Evolutionary conservation across 37 sponge, comb jelly and placozoan species (phyloP), one percentile per base, ranked within the genome.

Genomic region (Aplysina aerophoba): DNA sequence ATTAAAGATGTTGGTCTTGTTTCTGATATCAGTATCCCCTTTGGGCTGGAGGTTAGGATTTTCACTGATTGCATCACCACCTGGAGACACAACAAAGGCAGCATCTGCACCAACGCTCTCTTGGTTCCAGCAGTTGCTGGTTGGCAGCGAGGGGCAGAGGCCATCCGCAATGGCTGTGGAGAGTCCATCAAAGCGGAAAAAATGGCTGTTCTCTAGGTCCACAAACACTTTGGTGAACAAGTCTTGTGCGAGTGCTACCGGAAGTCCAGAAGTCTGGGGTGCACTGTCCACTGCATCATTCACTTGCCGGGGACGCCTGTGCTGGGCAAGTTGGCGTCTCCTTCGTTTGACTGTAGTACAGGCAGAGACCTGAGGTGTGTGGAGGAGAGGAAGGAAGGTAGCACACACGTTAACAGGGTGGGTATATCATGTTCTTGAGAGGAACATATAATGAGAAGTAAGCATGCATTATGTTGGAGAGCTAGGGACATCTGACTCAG

Each of bases 121-220:
- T 50, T 75, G 78, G 78, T 75, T 75, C 78, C 78, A 75, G 78
- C 78, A 75, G 78, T 41, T 41, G 53, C 25, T 25, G 22, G 44
- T 24, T 36, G 78, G 78, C 21, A 75, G 78, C 12, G 2, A 0
- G 54, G 6, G 1, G 53, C 78, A 75, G 44, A 36, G 24, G 21
- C 4, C 54, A 6, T 41, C 53, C 4, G 78, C 78, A 40, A 50
- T 25, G 24, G 22, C 0, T 25, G 19, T 1, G 24, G 78, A 75
- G 25, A 75, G 50, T 5, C 53, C 78, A 4, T 75, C 78, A 17
- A 75, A 41, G 20, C 24, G 33, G 1, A 24, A 5, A 24, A 53
- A 75, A 41, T 75, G 37, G n/a, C 17, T 22, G 44, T 0, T 2
- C 38, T 75, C 53, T 54, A 75, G 8, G 1, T 38, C 53, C 53